These are phyloP conservation scores for Synanthedon myopaeformis DNA, from an alignment of 2,888 invertebrate species.

Conservation along the genomic window DNA sequence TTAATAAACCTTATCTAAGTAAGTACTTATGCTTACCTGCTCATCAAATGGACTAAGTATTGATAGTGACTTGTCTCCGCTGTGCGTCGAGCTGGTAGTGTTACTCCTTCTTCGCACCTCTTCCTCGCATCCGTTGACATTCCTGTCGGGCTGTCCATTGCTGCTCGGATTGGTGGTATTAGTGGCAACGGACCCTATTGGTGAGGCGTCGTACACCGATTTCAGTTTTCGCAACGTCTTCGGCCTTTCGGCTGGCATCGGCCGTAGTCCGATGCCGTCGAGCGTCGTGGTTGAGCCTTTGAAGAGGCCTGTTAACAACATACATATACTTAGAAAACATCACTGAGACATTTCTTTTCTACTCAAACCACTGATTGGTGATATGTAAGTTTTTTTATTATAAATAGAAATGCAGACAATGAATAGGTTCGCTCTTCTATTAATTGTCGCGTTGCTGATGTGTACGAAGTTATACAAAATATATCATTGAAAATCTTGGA, in stretches of 20 bases:
- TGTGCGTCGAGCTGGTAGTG: conserved; percentile 53
- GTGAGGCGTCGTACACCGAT: conserved; percentile 76
- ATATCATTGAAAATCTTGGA: too few species aligned
- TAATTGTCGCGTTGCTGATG: too few species aligned
- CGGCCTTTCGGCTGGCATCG: conserved; percentile 76
- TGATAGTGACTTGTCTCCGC: conserved; percentile 60
- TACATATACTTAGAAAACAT: conserved; percentile 1
- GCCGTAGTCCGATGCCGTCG: conserved; percentile 72
- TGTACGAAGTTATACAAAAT: too few species aligned
- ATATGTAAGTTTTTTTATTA: conserved; percentile 5
- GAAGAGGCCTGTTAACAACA: conserved; percentile 76
- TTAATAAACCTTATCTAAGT: too few species aligned
- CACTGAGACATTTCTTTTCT: not conserved
- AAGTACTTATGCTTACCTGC: conserved; percentile 37
- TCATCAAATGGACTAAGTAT: conserved; percentile 92
- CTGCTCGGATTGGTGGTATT: conserved; percentile 39
- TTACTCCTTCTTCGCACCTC: conserved; percentile 61
- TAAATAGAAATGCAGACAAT: too few species aligned
- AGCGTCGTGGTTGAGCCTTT: conserved; percentile 83
- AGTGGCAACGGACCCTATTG: conserved; percentile 40
- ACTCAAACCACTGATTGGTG: not conserved
- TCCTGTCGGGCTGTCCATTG: conserved; percentile 52
- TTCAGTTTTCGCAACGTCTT: conserved; percentile 81
- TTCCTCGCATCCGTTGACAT: conserved; percentile 55
- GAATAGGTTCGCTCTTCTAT: too few species aligned